These are phyloP conservation scores for Thomomys bottae DNA, from an alignment of 2,113 vertebrate genomes.

Conservation along the genomic window DNA sequence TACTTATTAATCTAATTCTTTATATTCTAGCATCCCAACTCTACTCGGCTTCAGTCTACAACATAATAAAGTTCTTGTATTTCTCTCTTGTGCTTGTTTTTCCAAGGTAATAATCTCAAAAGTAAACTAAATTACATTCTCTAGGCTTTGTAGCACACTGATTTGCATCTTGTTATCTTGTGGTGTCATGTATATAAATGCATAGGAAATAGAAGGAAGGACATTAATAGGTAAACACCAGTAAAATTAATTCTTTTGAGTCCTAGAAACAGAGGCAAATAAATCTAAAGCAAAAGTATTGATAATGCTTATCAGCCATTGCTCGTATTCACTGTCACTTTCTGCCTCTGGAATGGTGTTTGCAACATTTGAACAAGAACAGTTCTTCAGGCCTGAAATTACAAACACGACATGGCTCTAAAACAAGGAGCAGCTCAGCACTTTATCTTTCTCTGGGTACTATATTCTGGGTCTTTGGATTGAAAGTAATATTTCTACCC, in stretches of 20 bases:
- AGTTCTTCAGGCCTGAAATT: neutral
- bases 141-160: neutral
- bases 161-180: conserved; percentile 29
- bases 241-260: conserved; percentile 14
- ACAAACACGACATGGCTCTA: neutral
- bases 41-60: conserved; percentile 20
- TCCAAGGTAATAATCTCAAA: conserved; percentile 52
- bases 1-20: conserved; percentile 60
- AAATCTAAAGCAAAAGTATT: conserved; percentile 1
- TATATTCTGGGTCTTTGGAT: neutral
- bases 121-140: conserved; percentile 54
- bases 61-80: conserved; percentile 40
- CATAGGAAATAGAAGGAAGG: neutral
- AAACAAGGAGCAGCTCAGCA: neutral
- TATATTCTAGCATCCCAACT: conserved; percentile 23
- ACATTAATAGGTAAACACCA: neutral
- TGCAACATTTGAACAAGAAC: neutral
- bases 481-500: neutral
- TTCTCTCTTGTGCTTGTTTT: conserved; percentile 44
- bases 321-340: neutral
- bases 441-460: neutral
- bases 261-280: conserved; percentile 18
- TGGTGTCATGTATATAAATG: neutral
- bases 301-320: neutral
- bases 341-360: neutral